Conservation (phyloP, 2,113 vertebrate genomes). For the Orthonyx spaldingii region DNA sequence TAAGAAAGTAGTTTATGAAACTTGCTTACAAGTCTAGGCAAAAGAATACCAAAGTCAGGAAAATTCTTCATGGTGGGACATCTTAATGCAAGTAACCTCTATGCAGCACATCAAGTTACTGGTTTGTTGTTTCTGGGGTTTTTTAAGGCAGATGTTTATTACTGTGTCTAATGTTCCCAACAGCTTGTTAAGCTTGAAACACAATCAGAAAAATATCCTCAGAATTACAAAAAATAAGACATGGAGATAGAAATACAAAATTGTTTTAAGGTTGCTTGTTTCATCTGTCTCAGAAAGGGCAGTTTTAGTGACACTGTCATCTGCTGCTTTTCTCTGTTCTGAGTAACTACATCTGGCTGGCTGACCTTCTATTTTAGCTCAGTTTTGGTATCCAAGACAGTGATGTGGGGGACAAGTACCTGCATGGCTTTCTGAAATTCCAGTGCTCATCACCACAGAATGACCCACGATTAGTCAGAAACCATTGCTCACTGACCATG, state of each 20-base stretch:
- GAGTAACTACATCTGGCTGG: background rate
- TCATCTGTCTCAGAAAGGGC: background rate
- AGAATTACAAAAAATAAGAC: background rate
- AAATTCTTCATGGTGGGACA: background rate
- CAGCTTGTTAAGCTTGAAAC: background rate
- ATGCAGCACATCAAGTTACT: background rate
- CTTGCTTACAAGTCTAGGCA: background rate
- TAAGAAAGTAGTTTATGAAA: background rate
- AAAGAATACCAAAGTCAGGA: background rate
- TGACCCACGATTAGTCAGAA: background rate
- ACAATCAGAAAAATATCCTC: background rate
- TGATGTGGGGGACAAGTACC: background rate
- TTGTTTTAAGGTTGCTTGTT: background rate
- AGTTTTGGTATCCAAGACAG: background rate
- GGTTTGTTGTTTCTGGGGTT: accelerated
- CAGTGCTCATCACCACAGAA: background rate
- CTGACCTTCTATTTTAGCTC: background rate
- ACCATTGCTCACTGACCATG: background rate
- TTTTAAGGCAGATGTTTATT: background rate
- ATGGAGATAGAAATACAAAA: background rate
- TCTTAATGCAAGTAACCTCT: background rate
- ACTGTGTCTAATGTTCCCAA: background rate
- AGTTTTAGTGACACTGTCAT: background rate
- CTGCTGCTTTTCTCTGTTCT: background rate
- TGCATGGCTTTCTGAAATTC: background rate